Base-by-base conservation (phyloP, 2,888 invertebrate species). In the Orgyia antiqua region DNA sequence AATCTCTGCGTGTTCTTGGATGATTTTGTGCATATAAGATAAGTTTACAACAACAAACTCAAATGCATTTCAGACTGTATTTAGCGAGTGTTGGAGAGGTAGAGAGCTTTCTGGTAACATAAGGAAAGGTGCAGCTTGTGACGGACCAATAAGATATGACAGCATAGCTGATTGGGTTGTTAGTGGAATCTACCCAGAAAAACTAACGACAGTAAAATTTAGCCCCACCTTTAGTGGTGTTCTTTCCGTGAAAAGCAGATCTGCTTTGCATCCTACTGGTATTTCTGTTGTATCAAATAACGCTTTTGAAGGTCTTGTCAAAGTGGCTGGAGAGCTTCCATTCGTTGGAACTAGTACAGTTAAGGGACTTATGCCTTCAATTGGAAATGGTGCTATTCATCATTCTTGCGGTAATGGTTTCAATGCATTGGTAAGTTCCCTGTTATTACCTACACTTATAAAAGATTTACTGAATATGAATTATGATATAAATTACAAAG, bases 251-350 rank as follows among this genome's bases (percentile, higher is more conserved):
- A 27, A 17, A 2, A 27, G 26, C 10, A 5, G n/a, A 10, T 15
- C 13, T 15, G 7, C 17, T 4, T 4, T 24, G 2, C 13, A 12
- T 6, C 13, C 13, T 5, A 24, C 13, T 13, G 26, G 15, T 7
- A 15, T 26, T 9, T 26, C 26, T 2, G 15, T 15, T 7, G 18
- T 27, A 0, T 53, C 54, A 6, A 51, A 54, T 4, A 54, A 54
- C 2, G 36, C 10, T 15, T 54, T 45, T 13, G 51, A 54, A 10
- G 54, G 54, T 26, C 4, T 32, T 27, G 13, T 54, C 9, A 13
- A 36, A 10, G 46, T 41, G 0, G 42, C 38, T 24, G 74, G 74
- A 24, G 55, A 61, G 21, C 38, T 74, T 13, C 73, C 68, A 1
- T 68, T 70, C 49, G 33, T 68, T 2, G 64, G 66, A 11, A 45